Evolutionary conservation across 2,797 vertebrate species (phyloP).

Genomic region (Taeniopygia guttata): DNA sequence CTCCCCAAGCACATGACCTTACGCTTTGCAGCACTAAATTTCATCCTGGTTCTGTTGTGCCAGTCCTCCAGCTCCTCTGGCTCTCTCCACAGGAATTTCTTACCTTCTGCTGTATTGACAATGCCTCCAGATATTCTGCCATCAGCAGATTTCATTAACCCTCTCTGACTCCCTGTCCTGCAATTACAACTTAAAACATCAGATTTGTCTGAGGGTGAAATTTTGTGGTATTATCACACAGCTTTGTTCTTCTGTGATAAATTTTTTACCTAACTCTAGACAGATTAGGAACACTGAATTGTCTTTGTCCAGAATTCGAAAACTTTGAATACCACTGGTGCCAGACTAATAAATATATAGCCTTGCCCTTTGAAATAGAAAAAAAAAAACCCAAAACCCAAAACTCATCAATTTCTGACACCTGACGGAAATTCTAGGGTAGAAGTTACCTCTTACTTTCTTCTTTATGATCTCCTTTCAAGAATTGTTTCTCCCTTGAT

Average conservation of each 20-base stretch:
- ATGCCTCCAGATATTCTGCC: background rate
- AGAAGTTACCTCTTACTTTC: background rate
- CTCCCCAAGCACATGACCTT: background rate
- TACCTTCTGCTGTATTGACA: background rate
- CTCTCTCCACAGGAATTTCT: background rate
- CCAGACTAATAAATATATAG: background rate
- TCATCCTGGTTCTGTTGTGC: background rate
- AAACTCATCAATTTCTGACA: background rate
- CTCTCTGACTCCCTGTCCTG: background rate
- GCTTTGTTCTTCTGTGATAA: background rate
- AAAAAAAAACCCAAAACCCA: accelerated
- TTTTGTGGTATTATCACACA: background rate
- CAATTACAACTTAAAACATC: background rate
- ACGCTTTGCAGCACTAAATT: background rate
- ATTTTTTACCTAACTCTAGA: background rate
- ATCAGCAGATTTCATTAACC: background rate
- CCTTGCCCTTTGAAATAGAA: background rate
- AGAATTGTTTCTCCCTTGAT: background rate
- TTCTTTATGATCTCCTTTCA: background rate
- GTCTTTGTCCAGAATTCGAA: background rate
- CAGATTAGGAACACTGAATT: background rate
- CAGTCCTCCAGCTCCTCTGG: background rate
- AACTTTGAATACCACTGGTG: background rate
- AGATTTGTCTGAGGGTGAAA: background rate
- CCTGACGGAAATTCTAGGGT: background rate